Evolutionary conservation across 1,140 invertebrate species (phyloP).

Genomic region (Drosophila varians): DNA sequence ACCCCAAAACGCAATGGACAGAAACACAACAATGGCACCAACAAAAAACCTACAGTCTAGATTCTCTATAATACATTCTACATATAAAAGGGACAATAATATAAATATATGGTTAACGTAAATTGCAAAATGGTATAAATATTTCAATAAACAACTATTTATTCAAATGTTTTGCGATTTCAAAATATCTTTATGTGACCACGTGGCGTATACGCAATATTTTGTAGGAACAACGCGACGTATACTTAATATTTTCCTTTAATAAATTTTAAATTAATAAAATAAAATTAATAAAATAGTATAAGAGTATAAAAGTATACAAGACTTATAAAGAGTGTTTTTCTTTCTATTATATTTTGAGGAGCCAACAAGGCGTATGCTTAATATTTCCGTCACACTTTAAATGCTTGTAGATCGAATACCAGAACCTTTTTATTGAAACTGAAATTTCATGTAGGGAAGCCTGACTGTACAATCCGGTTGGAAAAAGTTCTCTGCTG

Average conservation of each 20-base stretch:
- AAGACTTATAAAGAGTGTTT: too few species aligned
- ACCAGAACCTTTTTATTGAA: neutral
- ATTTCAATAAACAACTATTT: neutral
- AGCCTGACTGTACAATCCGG: constrained; percentile 4
- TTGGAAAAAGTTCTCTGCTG: constrained; percentile 50
- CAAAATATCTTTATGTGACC: neutral
- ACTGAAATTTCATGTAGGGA: neutral
- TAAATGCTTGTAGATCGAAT: too few species aligned
- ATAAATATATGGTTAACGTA: neutral
- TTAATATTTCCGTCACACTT: neutral
- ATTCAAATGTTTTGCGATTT: neutral
- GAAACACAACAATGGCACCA: constrained; percentile 40
- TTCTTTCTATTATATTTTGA: too few species aligned
- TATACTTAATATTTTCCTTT: neutral
- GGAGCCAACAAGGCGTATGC: neutral
- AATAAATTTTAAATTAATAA: neutral
- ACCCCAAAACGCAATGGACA: constrained; percentile 59
- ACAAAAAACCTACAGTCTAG: constrained; percentile 31
- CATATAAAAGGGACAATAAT: neutral
- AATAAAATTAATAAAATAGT: too few species aligned
- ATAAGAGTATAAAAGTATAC: too few species aligned
- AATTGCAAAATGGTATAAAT: neutral
- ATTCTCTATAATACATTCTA: neutral
- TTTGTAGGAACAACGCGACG: neutral
- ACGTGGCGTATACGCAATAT: neutral